These are phyloP conservation scores for Catocala fraxini DNA, from an alignment of 2,888 invertebrate genomes.

Conservation along the genomic window DNA sequence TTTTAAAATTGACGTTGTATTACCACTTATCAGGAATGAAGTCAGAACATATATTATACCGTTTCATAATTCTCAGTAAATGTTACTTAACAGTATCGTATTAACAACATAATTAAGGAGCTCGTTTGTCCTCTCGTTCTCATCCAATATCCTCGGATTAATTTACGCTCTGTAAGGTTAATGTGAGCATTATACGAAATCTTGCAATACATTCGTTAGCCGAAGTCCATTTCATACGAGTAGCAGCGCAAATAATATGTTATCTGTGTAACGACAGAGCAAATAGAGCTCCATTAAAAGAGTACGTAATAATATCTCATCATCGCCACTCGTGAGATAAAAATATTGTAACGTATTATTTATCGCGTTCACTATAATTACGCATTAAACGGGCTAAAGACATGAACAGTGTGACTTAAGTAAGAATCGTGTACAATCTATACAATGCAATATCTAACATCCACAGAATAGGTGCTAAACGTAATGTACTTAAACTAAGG, in stretches of 20 bases:
- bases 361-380: constrained; percentile 10
- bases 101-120: neutral
- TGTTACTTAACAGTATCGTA: neutral
- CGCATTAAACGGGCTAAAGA: constrained; percentile 7
- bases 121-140: neutral
- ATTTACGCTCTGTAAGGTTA: constrained; percentile 11
- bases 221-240: constrained; percentile 6
- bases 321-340: constrained; percentile 18
- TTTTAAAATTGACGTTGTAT: no score
- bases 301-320: constrained; percentile 11
- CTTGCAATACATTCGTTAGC: constrained; percentile 7
- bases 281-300: constrained; percentile 11
- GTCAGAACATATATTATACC: no score
- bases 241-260: constrained; percentile 5
- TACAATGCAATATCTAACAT: neutral
- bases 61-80: no score
- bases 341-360: constrained; percentile 9
- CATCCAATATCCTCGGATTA: constrained; percentile 10
- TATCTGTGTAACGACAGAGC: constrained; percentile 12
- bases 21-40: no score
- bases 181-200: constrained; percentile 7
- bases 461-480: neutral
- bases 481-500: neutral
- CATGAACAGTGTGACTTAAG: neutral
- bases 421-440: neutral